These are phyloP conservation scores for Aphidoletes aphidimyza DNA, from an alignment of 2,888 invertebrate genomes.

Conservation along the genomic window DNA sequence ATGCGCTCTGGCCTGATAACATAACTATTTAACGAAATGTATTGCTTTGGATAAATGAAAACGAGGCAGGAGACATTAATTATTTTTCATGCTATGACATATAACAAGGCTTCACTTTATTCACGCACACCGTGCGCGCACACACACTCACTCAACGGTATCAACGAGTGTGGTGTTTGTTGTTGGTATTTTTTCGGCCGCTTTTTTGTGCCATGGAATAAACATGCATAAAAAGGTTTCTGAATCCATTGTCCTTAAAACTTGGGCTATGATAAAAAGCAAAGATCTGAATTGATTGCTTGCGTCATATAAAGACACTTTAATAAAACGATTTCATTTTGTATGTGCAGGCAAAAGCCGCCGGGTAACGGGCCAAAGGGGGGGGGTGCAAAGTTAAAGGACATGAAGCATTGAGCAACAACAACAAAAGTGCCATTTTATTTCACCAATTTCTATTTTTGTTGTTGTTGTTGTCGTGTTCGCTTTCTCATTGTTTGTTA, in stretches of 20 bases:
- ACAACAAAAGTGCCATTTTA: not conserved
- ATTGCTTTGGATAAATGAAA: not conserved
- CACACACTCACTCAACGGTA: not conserved
- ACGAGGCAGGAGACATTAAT: not conserved
- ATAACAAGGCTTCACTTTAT: not conserved
- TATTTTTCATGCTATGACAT: constrained; percentile 35
- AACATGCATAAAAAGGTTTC: not conserved
- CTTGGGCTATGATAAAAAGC: constrained; percentile 13
- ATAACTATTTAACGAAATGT: not conserved
- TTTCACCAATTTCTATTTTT: constrained; percentile 9
- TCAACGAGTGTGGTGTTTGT: not conserved
- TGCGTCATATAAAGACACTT: constrained; percentile 33
- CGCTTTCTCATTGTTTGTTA: no score
- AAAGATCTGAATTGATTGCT: constrained; percentile 49
- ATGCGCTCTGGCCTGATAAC: not conserved
- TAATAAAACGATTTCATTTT: not conserved
- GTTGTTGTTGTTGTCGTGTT: not conserved
- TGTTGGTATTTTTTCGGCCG: not conserved
- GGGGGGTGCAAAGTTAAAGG: not conserved
- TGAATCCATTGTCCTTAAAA: constrained; percentile 35
- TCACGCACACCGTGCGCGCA: not conserved
- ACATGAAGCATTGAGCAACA: no score
- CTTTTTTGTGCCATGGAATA: not conserved
- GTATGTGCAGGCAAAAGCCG: no score
- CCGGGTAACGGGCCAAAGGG: not conserved